Base-by-base conservation (phyloP, 1,140 invertebrate species). In the Ostrea edulis region DNA sequence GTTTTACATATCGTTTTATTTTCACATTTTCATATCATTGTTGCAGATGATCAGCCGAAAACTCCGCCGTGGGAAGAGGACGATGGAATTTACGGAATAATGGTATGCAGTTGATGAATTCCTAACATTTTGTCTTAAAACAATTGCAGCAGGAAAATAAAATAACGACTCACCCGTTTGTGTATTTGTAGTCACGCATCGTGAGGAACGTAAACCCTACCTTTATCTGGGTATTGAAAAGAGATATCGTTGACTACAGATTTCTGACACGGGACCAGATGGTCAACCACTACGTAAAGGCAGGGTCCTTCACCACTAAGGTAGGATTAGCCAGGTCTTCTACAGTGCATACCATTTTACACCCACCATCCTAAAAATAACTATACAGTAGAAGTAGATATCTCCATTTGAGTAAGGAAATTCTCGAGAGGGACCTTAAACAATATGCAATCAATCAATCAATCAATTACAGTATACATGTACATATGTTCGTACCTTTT, bases 141-240 rank as follows among this genome's bases (percentile, higher is more conserved):
- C 12, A 81, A 11, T 3, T 81, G 71, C 25, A 20, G 8, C 44
- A 17, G 0, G 22, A 8, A 55, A 29, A 29, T 17, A 20, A 2
- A 20, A 14, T 77, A 9, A 71, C 2, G 0, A 77, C 12, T 25
- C 17, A 54, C 20, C 53, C 7, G 17, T n/a, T 44, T 87, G 5
- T 90, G 44, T 88, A 14, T 82, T 44, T 92, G 89, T 91, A 95
- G 92, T 95, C 95, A 53, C 93, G 96, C n/a, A 93, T 96, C 51
- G 93, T 96, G 11, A 90, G 94, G 86, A 95, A 96, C 90, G 93
- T 94, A 52, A 93, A 96, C 0, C 97, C 98, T 4, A 97, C 98
- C 91, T 97, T 98, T 90, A 96, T 98, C 68, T 99, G 98, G 98
- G 97, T 97, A 35, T 96, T 97, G 52, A 96, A 97, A 85, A 96